phyloP scores from a whole-genome alignment of 2,113 vertebrate species.

The Passer montanus region DNA sequence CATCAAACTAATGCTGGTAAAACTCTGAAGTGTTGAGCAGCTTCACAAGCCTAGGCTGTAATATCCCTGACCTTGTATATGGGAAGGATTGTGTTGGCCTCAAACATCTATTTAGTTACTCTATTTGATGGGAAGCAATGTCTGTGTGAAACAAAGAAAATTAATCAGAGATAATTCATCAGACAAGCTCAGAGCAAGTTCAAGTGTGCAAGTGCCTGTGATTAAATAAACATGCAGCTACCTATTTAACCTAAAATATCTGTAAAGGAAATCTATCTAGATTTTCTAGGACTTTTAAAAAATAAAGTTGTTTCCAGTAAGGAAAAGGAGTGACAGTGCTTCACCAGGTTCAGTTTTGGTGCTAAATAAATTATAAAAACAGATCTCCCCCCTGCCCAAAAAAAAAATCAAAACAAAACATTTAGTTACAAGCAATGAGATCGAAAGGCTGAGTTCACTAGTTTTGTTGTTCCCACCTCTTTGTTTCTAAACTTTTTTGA shows the following conservation, averaged over 20 bases:
- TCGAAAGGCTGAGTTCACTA: neutral
- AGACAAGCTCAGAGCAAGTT: neutral
- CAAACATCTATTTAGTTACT: neutral
- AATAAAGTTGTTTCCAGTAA: neutral
- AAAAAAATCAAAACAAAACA: neutral
- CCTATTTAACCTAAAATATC: neutral
- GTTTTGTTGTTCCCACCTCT: neutral
- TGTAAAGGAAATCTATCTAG: neutral
- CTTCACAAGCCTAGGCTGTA: neutral
- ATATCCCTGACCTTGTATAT: neutral
- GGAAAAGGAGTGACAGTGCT: neutral
- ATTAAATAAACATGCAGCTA: neutral
- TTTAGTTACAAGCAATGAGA: neutral
- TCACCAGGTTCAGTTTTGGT: neutral
- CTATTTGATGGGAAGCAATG: neutral
- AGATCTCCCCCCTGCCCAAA: accelerated
- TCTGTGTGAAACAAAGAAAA: neutral
- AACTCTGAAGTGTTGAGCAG: neutral
- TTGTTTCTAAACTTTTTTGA: neutral
- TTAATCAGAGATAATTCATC: neutral
- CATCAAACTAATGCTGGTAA: neutral
- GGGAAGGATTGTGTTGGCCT: neutral
- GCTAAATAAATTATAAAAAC: neutral
- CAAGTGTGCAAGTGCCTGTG: neutral
- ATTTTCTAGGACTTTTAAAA: neutral